A percentile compares a stretch with the other conserved stretches of the same genome.
Evolutionary conservation across 2,113 vertebrate genomes (phyloP).

Genomic region (Aegypius monachus): DNA sequence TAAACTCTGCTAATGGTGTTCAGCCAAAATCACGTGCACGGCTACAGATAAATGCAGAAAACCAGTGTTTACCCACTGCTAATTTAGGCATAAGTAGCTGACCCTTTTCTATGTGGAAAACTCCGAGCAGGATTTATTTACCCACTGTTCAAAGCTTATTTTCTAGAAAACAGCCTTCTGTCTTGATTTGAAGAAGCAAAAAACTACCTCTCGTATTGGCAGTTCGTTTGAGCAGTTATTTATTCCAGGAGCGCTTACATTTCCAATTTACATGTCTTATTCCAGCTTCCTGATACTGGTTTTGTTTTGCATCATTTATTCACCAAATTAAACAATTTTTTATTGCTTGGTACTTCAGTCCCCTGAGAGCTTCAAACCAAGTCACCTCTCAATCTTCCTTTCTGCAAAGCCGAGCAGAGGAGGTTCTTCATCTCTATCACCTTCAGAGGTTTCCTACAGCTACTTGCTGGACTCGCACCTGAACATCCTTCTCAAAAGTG

Average conservation of each 20-base stretch:
- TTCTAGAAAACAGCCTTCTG: background rate
- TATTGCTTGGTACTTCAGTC: background rate
- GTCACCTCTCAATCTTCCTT: background rate
- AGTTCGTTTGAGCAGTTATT: background rate
- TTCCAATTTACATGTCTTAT: background rate
- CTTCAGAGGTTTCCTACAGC: background rate
- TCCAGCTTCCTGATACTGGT: background rate
- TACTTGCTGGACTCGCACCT: background rate
- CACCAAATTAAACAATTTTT: background rate
- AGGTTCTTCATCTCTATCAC: background rate
- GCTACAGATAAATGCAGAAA: background rate
- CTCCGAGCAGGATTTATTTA: background rate
- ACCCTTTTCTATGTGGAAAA: background rate
- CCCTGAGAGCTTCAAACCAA: background rate
- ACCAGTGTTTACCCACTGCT: background rate
- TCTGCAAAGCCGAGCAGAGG: background rate
- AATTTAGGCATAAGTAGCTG: background rate
- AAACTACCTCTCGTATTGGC: background rate
- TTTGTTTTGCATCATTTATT: background rate
- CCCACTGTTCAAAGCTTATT: background rate
- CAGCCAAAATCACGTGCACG: background rate
- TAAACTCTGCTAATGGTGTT: constrained; percentile 27
- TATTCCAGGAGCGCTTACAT: background rate
- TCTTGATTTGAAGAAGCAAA: background rate
- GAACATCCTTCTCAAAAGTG: background rate